A percentile compares a stretch with the other conserved stretches of the same genome.
Conservation (phyloP, 2,888 invertebrate genomes). For the Chrysolina americana region DNA sequence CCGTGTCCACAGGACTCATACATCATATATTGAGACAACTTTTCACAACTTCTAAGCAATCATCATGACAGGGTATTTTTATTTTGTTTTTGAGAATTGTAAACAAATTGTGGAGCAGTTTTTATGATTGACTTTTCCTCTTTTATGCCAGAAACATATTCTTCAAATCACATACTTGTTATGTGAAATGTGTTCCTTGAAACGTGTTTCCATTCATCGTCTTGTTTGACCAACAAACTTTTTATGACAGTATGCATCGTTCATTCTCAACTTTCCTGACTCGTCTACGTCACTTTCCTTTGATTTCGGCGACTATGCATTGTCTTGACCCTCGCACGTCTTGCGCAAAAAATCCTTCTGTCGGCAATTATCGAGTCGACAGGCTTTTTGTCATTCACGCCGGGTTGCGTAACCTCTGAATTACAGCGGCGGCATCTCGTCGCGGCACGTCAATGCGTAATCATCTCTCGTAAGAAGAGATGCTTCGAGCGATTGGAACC, state of each 20-base stretch:
- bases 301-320: not conserved
- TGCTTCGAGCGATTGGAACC: conserved; percentile 18
- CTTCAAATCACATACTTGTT: too few species aligned
- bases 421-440: conserved; percentile 7
- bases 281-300: not conserved
- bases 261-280: not conserved
- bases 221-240: not conserved
- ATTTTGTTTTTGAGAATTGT: too few species aligned
- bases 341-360: not conserved
- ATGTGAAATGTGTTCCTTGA: not conserved
- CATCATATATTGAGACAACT: too few species aligned
- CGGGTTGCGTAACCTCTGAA: conserved; percentile 11
- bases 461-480: conserved; percentile 4
- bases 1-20: too few species aligned
- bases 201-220: not conserved
- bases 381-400: not conserved
- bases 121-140: too few species aligned
- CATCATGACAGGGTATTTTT: too few species aligned
- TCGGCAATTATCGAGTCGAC: not conserved
- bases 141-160: too few species aligned
- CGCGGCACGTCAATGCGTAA: conserved; percentile 1
- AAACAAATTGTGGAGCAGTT: too few species aligned
- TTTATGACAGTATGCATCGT: not conserved
- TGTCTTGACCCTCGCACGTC: not conserved
- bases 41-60: too few species aligned